Evolutionary conservation across 2,888 invertebrate species (phyloP).

Genomic region (Pandemis corylana): DNA sequence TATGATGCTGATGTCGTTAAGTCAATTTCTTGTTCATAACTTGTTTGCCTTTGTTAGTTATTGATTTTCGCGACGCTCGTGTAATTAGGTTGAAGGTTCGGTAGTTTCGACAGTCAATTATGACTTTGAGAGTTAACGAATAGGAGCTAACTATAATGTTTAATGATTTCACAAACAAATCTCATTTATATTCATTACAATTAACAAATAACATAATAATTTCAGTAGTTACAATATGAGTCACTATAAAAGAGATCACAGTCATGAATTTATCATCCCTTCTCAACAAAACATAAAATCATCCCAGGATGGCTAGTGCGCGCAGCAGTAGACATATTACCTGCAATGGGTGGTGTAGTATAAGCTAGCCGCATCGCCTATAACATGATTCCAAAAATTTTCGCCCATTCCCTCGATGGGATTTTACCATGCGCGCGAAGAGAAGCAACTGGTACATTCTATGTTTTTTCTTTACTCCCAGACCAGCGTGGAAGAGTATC

Average conservation of each 20-base stretch:
- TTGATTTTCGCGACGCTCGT: slow-evolving; percentile 2
- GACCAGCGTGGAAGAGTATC: too few species aligned
- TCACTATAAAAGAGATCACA: slow-evolving; percentile 60
- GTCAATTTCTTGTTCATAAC: slow-evolving; percentile 8
- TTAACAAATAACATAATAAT: slow-evolving; percentile 58
- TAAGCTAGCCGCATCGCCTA: too few species aligned
- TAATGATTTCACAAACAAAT: slow-evolving; percentile 59
- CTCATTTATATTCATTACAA: slow-evolving; percentile 73
- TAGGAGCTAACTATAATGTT: too few species aligned
- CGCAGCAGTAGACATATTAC: too few species aligned
- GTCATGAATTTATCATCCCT: slow-evolving; percentile 54
- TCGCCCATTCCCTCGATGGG: too few species aligned
- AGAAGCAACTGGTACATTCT: too few species aligned
- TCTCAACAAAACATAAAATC: too few species aligned
- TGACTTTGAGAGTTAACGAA: neutral
- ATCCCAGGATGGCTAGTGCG: too few species aligned
- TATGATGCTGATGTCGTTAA: slow-evolving; percentile 3
- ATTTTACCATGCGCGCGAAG: too few species aligned
- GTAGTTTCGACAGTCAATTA: neutral
- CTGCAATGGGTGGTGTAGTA: too few species aligned
- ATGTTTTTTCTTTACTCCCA: too few species aligned
- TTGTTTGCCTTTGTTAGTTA: slow-evolving; percentile 18
- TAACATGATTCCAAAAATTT: too few species aligned
- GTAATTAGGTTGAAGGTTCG: neutral
- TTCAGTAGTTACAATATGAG: slow-evolving; percentile 54